Percentiles rank a stretch among this genome's conserved stretches.
Conservation (phyloP, 37 sponge, comb jelly and placozoan genomes). For the Agelas oroides region DNA sequence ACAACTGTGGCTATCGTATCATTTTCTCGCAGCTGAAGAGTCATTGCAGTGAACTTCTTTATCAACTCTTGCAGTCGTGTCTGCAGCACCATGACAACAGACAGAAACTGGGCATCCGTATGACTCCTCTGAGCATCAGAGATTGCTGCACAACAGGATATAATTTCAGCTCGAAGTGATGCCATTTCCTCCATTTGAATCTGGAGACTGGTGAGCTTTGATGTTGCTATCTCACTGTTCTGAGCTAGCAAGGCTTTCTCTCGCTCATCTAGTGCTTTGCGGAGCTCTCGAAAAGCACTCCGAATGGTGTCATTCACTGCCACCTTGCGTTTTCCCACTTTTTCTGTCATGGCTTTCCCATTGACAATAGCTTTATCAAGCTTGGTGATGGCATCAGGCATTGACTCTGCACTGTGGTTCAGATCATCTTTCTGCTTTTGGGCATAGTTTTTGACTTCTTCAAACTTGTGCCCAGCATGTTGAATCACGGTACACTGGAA, state of each 20-base stretch:
- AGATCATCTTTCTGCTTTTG: background rate
- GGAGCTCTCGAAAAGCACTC: background rate
- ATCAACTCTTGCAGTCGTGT: background rate
- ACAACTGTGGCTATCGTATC: background rate
- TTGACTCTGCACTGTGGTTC: background rate
- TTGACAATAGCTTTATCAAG: constrained; percentile 24
- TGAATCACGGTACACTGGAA: constrained; percentile 4
- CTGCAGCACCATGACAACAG: constrained; percentile 6
- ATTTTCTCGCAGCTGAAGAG: constrained; percentile 14
- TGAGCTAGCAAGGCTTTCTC: background rate
- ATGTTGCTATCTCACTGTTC: background rate
- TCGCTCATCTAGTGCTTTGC: constrained; percentile 12
- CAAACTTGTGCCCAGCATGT: constrained; percentile 10
- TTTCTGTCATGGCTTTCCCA: background rate
- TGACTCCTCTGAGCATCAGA: background rate
- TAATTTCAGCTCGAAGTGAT: constrained; percentile 2
- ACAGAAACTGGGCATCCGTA: background rate
- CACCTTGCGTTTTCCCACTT: background rate
- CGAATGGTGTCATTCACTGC: background rate
- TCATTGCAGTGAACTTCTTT: background rate
- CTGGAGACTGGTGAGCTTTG: background rate
- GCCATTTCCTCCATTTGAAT: constrained; percentile 17
- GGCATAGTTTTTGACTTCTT: background rate
- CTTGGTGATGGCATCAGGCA: constrained; percentile 2
- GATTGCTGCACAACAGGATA: background rate